A percentile compares a stretch with the other conserved stretches of the same genome.
Conservation (phyloP, 2,888 invertebrate genomes). For the Andrena trimmerana region DNA sequence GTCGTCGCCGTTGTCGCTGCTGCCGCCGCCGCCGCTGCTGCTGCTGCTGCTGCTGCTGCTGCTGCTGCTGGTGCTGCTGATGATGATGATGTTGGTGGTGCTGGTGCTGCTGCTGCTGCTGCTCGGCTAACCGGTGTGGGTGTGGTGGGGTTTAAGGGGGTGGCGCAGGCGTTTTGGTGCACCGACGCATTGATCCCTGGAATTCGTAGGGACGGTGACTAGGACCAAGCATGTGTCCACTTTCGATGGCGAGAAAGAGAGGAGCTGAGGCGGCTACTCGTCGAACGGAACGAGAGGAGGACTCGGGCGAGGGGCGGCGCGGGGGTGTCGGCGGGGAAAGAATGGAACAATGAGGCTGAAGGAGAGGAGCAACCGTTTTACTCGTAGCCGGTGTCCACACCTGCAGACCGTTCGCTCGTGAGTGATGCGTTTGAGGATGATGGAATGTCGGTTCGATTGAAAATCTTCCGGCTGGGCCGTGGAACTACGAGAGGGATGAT, state of each 20-base stretch:
- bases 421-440: constrained; percentile 54
- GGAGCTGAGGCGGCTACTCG: constrained; percentile 40
- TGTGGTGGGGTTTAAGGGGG: constrained; percentile 76
- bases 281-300: constrained; percentile 53
- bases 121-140: constrained; percentile 61
- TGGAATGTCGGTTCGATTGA: constrained; percentile 61
- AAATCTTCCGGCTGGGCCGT: constrained; percentile 38
- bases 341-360: constrained; percentile 60
- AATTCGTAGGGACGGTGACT: constrained; percentile 79
- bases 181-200: constrained; percentile 85
- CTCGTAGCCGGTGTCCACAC: constrained; percentile 69
- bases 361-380: constrained; percentile 65
- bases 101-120: constrained; percentile 57
- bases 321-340: constrained; percentile 23
- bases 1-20: constrained; percentile 11
- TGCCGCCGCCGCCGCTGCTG: constrained; percentile 33
- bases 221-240: constrained; percentile 73
- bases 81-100: constrained; percentile 15
- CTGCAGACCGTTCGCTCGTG: constrained; percentile 62
- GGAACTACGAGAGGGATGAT: background rate
- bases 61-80: background rate
- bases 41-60: constrained; percentile 42
- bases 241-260: constrained; percentile 63
- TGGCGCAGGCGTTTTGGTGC: constrained; percentile 87
- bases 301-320: constrained; percentile 14